Percentiles rank a stretch among this genome's conserved stretches.
Evolutionary conservation across 2,797 vertebrate species (phyloP).

Genomic region (Neosilurus mollespiculum): DNA sequence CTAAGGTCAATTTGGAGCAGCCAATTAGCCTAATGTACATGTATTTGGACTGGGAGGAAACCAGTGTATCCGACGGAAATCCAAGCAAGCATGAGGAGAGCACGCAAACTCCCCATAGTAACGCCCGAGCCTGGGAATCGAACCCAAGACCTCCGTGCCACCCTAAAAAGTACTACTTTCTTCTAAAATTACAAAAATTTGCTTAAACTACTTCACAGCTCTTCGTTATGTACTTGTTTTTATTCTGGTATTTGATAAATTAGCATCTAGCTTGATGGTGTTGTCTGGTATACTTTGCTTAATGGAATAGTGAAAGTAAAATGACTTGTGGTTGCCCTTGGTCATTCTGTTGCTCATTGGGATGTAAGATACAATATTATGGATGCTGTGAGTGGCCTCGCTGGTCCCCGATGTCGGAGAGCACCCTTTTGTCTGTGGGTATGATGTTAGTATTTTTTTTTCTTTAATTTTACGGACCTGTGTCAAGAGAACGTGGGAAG

Average conservation of each 20-base stretch:
- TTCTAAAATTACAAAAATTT: not conserved
- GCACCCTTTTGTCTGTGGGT: not conserved
- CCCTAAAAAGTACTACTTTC: not conserved
- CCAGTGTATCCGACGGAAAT: no score
- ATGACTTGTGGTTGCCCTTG: not conserved
- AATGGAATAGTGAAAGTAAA: constrained; percentile 4
- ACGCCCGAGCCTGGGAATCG: no score
- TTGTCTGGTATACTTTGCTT: not conserved
- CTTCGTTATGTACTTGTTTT: not conserved
- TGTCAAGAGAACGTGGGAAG: not conserved
- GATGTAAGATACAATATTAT: constrained; percentile 21
- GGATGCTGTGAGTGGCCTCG: constrained; percentile 20
- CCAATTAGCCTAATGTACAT: no score
- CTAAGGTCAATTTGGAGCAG: no score
- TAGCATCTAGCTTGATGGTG: not conserved
- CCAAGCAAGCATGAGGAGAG: no score
- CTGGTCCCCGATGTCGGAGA: not conserved
- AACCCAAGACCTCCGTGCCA: no score
- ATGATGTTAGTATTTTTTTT: not conserved
- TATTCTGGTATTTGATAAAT: not conserved
- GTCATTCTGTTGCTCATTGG: not conserved
- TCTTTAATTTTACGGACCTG: not conserved
- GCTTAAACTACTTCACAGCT: not conserved
- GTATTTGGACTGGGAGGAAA: no score
- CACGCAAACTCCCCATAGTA: no score